Conservation (phyloP, 2,888 invertebrate species). For the Leucophenga montana region DNA sequence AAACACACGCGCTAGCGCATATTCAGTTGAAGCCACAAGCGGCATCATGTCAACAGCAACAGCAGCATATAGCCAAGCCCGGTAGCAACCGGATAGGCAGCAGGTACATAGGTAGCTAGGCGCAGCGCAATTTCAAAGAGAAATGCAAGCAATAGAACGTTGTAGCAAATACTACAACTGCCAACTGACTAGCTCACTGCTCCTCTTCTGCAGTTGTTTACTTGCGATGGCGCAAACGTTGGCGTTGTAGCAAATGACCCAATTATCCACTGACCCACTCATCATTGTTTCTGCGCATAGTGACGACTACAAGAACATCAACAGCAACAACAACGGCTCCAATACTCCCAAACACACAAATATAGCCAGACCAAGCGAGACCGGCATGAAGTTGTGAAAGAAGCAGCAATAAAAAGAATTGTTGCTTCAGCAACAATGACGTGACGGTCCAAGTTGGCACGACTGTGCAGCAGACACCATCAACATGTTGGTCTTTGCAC, state of each 20-base stretch:
- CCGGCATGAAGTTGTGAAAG: constrained; percentile 17
- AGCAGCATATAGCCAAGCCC: background rate
- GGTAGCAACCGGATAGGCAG: too few relatives aligned
- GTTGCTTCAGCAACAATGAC: constrained; percentile 7
- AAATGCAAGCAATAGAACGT: constrained; percentile 26
- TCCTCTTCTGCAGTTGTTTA: constrained; percentile 31
- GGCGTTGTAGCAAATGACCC: constrained; percentile 70
- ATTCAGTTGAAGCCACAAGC: constrained; percentile 9
- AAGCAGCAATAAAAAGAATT: background rate
- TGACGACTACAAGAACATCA: too few relatives aligned
- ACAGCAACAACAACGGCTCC: background rate
- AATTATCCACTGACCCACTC: constrained; percentile 73
- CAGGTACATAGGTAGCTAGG: constrained; percentile 10
- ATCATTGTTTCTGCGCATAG: constrained; percentile 33
- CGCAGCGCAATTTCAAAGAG: constrained; percentile 1
- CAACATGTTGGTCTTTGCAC: constrained; percentile 17
- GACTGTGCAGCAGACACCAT: background rate
- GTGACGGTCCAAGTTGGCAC: background rate
- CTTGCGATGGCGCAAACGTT: constrained; percentile 62
- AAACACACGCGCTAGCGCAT: constrained; percentile 33
- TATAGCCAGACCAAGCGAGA: background rate
- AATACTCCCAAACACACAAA: background rate
- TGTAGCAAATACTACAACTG: constrained; percentile 35
- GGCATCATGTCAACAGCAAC: constrained; percentile 21
- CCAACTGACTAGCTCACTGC: background rate